Conservation (phyloP, 1,140 invertebrate genomes). For the Anastrepha ludens region DNA sequence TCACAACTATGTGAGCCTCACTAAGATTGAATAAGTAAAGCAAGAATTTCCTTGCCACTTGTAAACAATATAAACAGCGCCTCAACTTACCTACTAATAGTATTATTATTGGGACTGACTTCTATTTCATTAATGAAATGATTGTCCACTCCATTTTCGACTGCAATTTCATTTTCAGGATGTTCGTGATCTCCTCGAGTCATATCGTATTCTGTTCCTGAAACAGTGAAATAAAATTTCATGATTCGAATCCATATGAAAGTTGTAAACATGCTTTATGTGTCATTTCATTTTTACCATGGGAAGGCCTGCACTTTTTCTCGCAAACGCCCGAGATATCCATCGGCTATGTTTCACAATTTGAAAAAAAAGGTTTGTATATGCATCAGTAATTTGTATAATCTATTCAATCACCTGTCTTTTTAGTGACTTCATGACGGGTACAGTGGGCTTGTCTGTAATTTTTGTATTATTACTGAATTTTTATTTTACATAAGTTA, state of each 20-base stretch:
- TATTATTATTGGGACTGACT: neutral
- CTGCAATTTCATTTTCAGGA: neutral
- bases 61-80: neutral
- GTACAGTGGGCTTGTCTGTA: neutral
- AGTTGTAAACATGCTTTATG: neutral
- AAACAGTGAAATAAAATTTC: neutral
- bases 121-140: neutral
- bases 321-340: neutral
- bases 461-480: neutral
- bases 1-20: too few species aligned
- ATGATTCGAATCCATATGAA: neutral
- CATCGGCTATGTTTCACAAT: neutral
- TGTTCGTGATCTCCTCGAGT: neutral
- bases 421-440: neutral
- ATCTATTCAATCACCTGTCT: slow-evolving; percentile 39
- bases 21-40: too few species aligned
- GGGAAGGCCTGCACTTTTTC: neutral
- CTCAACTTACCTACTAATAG: neutral
- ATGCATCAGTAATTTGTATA: too few species aligned
- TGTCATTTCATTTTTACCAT: neutral
- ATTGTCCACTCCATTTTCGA: neutral
- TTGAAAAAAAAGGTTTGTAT: neutral
- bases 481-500: neutral
- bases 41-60: neutral
- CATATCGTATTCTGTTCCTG: neutral